Conservation (phyloP, 2,888 invertebrate species). For the Lasioglossum vierecki region DNA sequence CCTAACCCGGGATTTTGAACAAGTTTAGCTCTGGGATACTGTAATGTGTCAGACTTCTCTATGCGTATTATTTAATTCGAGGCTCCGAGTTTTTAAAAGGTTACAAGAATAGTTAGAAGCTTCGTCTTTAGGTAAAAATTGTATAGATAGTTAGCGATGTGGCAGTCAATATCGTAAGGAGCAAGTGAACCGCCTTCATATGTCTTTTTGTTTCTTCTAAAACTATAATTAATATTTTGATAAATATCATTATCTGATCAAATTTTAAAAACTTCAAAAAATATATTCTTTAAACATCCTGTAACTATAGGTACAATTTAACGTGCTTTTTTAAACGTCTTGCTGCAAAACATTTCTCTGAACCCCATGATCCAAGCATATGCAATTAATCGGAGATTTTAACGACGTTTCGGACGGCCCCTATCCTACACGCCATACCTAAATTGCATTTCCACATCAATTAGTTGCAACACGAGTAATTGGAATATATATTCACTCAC, state of each 20-base stretch:
- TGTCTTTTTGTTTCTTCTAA: too few relatives aligned
- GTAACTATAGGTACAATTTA: not conserved
- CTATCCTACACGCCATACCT: slow-evolving; percentile 10
- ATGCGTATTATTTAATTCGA: not conserved
- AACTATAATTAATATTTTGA: too few relatives aligned
- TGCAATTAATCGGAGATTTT: slow-evolving; percentile 52
- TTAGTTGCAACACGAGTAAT: slow-evolving; percentile 45
- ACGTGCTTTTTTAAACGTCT: not conserved
- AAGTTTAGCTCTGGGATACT: not conserved
- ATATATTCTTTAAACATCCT: not conserved
- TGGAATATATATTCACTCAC: slow-evolving; percentile 33
- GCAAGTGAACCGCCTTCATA: too few relatives aligned
- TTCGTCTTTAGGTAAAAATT: not conserved
- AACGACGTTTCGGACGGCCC: slow-evolving; percentile 41
- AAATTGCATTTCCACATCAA: slow-evolving; percentile 59
- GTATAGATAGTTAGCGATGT: not conserved
- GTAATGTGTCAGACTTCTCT: not conserved
- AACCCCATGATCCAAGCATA: slow-evolving; percentile 14
- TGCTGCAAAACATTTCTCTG: slow-evolving; percentile 23
- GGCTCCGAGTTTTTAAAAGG: not conserved
- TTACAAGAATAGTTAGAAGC: not conserved
- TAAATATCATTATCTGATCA: too few relatives aligned
- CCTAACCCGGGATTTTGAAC: not conserved
- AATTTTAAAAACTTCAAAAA: too few relatives aligned
- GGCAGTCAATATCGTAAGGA: too few relatives aligned